phyloP scores from a whole-genome alignment of 2,888 invertebrate genomes.

The Gerris lacustris region DNA sequence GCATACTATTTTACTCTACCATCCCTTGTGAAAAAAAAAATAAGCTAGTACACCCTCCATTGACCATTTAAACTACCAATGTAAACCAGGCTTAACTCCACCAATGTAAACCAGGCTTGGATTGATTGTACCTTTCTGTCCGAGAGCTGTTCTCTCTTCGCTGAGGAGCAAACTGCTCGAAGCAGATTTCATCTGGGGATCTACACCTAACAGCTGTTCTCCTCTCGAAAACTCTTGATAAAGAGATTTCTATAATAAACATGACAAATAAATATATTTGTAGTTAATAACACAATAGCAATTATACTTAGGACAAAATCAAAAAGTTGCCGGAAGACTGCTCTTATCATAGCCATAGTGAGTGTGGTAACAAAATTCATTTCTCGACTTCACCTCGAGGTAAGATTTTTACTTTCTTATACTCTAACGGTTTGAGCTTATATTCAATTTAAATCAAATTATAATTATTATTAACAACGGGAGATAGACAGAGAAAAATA shows the following conservation, averaged over 20 bases:
- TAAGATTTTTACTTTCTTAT: no score
- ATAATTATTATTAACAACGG: no score
- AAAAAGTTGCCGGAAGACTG: not conserved
- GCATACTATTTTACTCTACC: no score
- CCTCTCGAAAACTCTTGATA: conserved; percentile 63
- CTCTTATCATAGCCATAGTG: not conserved
- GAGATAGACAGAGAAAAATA: no score
- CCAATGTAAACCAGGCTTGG: not conserved
- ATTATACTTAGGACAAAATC: not conserved
- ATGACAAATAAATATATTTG: not conserved
- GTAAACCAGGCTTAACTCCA: no score
- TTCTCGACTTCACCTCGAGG: no score
- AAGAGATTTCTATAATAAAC: conserved; percentile 47
- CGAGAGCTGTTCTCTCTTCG: conserved; percentile 57
- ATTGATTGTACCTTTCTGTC: conserved; percentile 44
- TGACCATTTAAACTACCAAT: no score
- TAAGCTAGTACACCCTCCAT: no score
- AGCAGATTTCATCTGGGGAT: conserved; percentile 45
- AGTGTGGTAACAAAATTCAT: no score
- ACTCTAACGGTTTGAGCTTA: no score
- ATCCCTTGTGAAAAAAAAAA: no score
- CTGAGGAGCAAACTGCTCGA: conserved; percentile 43
- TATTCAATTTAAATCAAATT: no score
- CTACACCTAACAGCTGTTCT: conserved; percentile 62
- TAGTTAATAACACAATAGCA: not conserved